Conservation (phyloP, 2,797 vertebrate species). For the Morus bassanus region DNA sequence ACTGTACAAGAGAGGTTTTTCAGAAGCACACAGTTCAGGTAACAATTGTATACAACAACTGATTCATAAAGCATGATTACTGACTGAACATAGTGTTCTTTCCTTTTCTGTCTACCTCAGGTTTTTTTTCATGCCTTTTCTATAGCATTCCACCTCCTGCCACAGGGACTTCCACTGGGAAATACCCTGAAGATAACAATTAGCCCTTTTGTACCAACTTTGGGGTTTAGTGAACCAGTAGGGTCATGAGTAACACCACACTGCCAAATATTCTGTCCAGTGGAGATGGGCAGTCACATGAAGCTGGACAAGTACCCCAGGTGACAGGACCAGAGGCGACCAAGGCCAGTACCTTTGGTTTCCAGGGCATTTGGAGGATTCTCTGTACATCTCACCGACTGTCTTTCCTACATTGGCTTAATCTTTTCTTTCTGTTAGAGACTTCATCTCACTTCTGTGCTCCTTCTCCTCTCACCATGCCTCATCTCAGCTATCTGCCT, state of each 20-base stretch:
- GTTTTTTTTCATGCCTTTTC: not conserved
- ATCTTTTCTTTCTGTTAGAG: not conserved
- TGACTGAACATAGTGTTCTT: not conserved
- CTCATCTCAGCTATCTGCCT: not conserved
- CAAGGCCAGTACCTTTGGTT: not conserved
- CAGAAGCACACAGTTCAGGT: not conserved
- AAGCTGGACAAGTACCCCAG: not conserved
- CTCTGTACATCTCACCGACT: not conserved
- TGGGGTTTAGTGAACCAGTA: not conserved
- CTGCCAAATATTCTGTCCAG: not conserved
- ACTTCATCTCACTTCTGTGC: not conserved
- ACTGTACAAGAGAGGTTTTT: not conserved
- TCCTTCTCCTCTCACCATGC: not conserved
- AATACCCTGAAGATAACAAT: not conserved
- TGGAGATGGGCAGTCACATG: not conserved
- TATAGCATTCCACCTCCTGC: not conserved
- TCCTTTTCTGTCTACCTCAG: not conserved
- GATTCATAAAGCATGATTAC: not conserved
- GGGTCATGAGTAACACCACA: not conserved
- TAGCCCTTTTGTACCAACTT: not conserved
- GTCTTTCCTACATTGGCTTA: not conserved
- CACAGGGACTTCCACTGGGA: not conserved
- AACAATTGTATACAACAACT: not conserved
- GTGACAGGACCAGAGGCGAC: not conserved
- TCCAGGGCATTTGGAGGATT: not conserved